Percentiles rank a stretch among this genome's conserved stretches.
phyloP scores from a whole-genome alignment of 2,113 vertebrate species.

The Balaeniceps rex region DNA sequence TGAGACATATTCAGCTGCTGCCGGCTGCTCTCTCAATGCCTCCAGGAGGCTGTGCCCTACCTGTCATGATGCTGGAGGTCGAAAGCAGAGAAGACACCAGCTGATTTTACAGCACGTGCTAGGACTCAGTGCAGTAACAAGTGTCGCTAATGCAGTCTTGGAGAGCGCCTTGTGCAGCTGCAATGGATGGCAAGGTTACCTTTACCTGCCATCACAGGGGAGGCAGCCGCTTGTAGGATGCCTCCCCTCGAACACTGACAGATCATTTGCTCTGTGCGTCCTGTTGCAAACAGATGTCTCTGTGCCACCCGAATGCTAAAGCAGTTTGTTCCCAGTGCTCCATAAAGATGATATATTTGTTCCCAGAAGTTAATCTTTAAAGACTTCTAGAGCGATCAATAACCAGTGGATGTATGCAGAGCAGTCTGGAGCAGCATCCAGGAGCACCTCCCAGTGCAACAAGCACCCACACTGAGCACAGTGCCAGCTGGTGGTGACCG shows the following conservation, averaged over 20 bases:
- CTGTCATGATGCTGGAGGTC: neutral
- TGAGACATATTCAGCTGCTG: neutral
- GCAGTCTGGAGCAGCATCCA: neutral
- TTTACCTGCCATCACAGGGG: neutral
- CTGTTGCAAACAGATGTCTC: slow-evolving; percentile 36
- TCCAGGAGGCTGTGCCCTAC: neutral
- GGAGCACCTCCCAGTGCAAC: neutral
- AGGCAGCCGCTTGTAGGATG: neutral
- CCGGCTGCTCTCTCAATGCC: neutral
- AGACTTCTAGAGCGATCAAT: slow-evolving; percentile 55
- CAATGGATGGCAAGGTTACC: neutral
- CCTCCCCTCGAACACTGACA: neutral
- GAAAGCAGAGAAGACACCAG: neutral
- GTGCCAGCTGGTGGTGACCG: rapidly evolving
- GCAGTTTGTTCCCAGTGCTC: slow-evolving; percentile 8
- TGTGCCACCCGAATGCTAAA: slow-evolving; percentile 56
- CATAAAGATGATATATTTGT: slow-evolving; percentile 51
- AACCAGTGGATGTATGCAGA: slow-evolving; percentile 9
- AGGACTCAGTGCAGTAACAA: neutral
- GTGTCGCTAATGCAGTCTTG: neutral
- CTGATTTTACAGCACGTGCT: neutral
- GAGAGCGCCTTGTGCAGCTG: neutral
- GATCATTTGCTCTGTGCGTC: neutral
- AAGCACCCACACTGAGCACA: rapidly evolving
- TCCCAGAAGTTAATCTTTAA: slow-evolving; percentile 65